phyloP scores from a whole-genome alignment of 1,140 invertebrate species.

The Choristoneura fumiferana region DNA sequence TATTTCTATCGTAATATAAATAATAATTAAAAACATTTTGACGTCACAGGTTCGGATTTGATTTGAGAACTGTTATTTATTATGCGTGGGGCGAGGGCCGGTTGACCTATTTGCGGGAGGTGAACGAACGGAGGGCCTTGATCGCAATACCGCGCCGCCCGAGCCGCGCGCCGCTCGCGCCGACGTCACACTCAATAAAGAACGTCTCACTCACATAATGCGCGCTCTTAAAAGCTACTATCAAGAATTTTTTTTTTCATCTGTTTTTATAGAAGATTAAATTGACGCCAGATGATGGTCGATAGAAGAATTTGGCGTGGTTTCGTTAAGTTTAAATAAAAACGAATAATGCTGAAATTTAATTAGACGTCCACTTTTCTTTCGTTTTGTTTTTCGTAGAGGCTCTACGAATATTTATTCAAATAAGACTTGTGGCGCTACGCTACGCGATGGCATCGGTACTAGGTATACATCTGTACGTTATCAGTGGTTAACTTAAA shows the following conservation, averaged over 20 bases:
- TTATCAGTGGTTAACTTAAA: too few relatives aligned
- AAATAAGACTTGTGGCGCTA: too few relatives aligned
- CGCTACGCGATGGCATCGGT: too few relatives aligned
- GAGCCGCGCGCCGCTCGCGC: conserved; percentile 29
- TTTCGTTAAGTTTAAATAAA: too few relatives aligned
- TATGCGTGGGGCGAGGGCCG: conserved; percentile 49
- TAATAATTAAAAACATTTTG: conserved; percentile 28
- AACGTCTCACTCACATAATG: conserved; percentile 50
- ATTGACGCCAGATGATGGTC: too few relatives aligned
- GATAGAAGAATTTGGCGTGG: too few relatives aligned
- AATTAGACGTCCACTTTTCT: too few relatives aligned
- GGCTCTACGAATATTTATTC: too few relatives aligned
- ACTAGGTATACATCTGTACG: too few relatives aligned
- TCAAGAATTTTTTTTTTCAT: neutral
- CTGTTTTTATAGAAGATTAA: too few relatives aligned
- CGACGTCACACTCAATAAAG: conserved; percentile 20
- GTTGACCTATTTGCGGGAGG: conserved; percentile 65
- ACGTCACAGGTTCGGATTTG: conserved; percentile 57
- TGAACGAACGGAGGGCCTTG: conserved; percentile 73
- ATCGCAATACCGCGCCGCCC: conserved; percentile 63
- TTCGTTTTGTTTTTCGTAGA: too few relatives aligned
- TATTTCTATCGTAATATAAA: conserved; percentile 2
- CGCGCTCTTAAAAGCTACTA: conserved; percentile 55
- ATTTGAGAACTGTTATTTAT: conserved; percentile 68
- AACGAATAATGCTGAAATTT: too few relatives aligned